These are phyloP conservation scores for Emydura subglobosa DNA, from an alignment of 2,113 vertebrate species.

Conservation along the genomic window DNA sequence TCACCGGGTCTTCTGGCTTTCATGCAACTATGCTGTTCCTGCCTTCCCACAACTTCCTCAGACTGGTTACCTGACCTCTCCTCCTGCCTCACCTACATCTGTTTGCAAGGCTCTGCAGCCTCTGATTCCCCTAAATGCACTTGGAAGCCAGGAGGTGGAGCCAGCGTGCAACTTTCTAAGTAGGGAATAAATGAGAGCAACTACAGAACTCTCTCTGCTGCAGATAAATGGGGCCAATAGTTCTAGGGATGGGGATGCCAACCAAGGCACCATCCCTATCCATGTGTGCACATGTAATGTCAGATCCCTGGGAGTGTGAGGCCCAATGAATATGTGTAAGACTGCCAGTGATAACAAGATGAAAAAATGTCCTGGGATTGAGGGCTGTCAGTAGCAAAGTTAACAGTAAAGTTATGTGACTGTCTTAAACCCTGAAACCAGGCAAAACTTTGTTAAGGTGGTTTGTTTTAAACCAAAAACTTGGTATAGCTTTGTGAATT, in stretches of 20 bases:
- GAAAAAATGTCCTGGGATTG: neutral
- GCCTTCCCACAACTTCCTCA: neutral
- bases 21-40: neutral
- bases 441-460: rapidly evolving
- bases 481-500: neutral
- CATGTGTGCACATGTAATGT: neutral
- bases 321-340: neutral
- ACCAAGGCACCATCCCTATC: neutral
- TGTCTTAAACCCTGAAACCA: neutral
- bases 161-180: neutral
- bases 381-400: neutral
- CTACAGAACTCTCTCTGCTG: neutral
- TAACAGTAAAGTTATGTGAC: neutral
- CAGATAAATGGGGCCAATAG: rapidly evolving
- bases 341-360: neutral
- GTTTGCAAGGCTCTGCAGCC: neutral
- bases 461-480: neutral
- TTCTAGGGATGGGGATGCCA: rapidly evolving
- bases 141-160: constrained; percentile 14
- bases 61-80: neutral
- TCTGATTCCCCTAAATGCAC: neutral
- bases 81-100: neutral
- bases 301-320: neutral
- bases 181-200: rapidly evolving
- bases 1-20: neutral